Percentiles rank a stretch among this genome's conserved stretches.
Evolutionary conservation across 2,113 vertebrate genomes (phyloP).

Genomic region (Nibea albiflora): DNA sequence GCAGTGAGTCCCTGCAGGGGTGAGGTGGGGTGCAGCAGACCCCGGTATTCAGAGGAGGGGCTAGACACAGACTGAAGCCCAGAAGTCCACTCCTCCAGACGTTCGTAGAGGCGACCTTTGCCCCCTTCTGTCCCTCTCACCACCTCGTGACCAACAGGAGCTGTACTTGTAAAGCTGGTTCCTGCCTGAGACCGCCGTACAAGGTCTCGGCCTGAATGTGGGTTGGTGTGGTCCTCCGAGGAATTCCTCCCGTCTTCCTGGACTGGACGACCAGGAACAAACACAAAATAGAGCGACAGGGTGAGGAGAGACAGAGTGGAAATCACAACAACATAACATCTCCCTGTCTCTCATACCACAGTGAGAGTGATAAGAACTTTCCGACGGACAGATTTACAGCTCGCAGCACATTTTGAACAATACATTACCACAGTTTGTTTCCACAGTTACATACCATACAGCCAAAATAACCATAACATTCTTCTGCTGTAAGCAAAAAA

Average conservation of each 20-base stretch:
- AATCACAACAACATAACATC: constrained; percentile 56
- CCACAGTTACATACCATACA: background rate
- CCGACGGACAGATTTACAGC: constrained; percentile 42
- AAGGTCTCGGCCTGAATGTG: constrained; percentile 23
- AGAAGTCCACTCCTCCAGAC: constrained; percentile 13
- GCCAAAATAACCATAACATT: constrained; percentile 5
- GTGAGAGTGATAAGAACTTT: constrained; percentile 60
- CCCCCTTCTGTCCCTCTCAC: constrained; percentile 2
- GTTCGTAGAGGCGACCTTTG: constrained; percentile 32
- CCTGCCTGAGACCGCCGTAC: constrained; percentile 34
- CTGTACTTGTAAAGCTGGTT: constrained; percentile 36
- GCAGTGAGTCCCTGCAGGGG: constrained; percentile 48
- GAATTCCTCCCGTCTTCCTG: constrained; percentile 71
- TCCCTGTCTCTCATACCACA: constrained; percentile 10
- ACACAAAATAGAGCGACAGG: constrained; percentile 43
- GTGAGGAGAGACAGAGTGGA: constrained; percentile 54
- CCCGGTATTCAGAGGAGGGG: constrained; percentile 32
- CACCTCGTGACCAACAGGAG: constrained; percentile 39
- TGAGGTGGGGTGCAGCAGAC: constrained; percentile 47
- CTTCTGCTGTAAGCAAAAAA: constrained; percentile 14
- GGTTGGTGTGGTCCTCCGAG: constrained; percentile 47
- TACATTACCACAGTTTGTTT: constrained; percentile 19
- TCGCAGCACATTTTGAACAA: constrained; percentile 20
- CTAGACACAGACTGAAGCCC: constrained; percentile 15
- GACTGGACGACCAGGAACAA: constrained; percentile 72